These are phyloP conservation scores for Arbacia lixula DNA, from an alignment of 53 echinoderm and acorn worm genomes.

Conservation along the genomic window DNA sequence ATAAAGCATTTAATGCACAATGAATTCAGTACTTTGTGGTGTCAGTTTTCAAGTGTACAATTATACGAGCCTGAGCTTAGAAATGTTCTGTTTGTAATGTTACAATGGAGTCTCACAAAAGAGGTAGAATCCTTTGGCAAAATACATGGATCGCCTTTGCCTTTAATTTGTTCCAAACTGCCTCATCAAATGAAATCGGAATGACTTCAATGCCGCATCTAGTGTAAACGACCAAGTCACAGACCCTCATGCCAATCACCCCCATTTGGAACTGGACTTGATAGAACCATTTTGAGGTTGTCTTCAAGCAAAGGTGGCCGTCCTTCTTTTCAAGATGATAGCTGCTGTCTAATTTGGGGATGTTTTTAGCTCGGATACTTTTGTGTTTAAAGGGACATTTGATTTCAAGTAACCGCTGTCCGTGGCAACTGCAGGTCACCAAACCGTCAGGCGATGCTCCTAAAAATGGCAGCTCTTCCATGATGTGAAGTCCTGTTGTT, in stretches of 20 bases:
- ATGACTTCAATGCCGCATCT: background rate
- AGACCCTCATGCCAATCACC: background rate
- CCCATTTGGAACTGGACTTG: slow-evolving; percentile 3
- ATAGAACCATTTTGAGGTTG: background rate
- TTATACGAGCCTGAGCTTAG: too few species aligned
- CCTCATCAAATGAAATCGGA: background rate
- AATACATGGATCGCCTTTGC: background rate
- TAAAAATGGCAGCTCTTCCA: background rate
- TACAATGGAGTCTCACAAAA: background rate
- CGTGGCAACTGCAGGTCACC: background rate
- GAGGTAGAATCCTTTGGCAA: background rate
- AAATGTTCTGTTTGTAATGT: too few species aligned
- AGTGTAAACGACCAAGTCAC: slow-evolving; percentile 6
- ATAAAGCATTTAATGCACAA: too few species aligned
- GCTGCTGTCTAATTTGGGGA: background rate
- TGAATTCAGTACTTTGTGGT: too few species aligned
- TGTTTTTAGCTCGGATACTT: background rate
- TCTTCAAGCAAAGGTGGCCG: background rate
- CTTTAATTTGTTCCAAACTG: background rate
- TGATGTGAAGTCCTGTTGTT: background rate
- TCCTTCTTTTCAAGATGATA: background rate
- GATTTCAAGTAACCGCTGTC: background rate
- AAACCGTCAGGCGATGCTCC: slow-evolving; percentile 37
- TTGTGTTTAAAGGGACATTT: slow-evolving; percentile 2
- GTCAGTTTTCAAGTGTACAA: too few species aligned